Evolutionary conservation across 2,113 vertebrate species (phyloP), one percentile per base, ranked within the genome.

Genomic region (Clarias batrachus): DNA sequence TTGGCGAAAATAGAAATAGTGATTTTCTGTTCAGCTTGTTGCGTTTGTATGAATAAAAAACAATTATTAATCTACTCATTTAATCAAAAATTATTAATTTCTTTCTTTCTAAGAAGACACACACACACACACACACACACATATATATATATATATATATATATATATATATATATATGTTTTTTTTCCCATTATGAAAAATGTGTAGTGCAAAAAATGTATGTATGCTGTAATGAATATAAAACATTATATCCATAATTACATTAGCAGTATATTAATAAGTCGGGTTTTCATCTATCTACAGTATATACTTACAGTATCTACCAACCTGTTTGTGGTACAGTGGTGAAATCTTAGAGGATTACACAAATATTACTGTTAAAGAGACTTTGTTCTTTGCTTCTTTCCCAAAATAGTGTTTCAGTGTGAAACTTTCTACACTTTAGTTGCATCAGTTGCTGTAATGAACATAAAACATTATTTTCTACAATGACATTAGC

Each of bases 401-500:
- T 71, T 71, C 25, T n/a, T 77, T 54, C 23, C 48, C 48, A 54
- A 77, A 77, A 77, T 52, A 56, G 25, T 30, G 25, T 78, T 57
- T 57, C 54, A 1, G 2, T 78, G 76, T 30, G 54, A 78, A 78
- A 78, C 52, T 57, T 57, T 78, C 11, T 57, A n/a, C 48, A 16
- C n/a, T 57, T 78, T 19, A 19, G 52, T 78, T 78, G 76, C 76
- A 78, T 57, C 76, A 78, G 76, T 27, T 78, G n/a, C 76, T 78
- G 54, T 78, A 78, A 78, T 78, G 76, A 78, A 27, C 76, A 78
- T 78, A 78, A 78, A 78, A 56, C 3, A 78, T 78, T 78, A 54
- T 77, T 78, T 78, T 27, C n/a, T 8, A 3, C 4, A 57, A 57
- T 80, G 60, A 80, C 23, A 33, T 60, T 60, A 30, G 7, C 56